Evolutionary conservation across 1,140 invertebrate genomes (phyloP).

Genomic region (Fopius arisanus): DNA sequence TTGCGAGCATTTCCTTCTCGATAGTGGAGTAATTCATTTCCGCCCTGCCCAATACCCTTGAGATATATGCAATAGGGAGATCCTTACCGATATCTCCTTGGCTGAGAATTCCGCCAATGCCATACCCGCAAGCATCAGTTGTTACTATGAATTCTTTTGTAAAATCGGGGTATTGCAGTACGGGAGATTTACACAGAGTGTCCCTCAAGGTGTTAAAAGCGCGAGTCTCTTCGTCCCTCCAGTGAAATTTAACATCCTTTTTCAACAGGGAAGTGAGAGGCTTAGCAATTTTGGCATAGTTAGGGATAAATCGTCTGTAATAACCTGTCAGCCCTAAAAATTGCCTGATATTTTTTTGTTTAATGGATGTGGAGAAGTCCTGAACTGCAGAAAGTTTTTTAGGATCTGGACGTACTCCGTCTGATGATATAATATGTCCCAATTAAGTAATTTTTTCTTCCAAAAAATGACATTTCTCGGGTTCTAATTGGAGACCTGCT

Average conservation of each 20-base stretch:
- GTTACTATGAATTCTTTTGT: constrained; percentile 44
- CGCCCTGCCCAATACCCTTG: not conserved
- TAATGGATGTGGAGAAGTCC: constrained; percentile 30
- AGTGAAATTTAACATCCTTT: not conserved
- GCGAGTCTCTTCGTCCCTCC: not conserved
- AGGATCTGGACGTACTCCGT: constrained; percentile 36
- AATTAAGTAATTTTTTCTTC: constrained; percentile 27
- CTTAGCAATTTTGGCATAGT: not conserved
- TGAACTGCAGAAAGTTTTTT: constrained; percentile 26
- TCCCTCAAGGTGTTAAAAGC: not conserved
- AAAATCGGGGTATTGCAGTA: constrained; percentile 18
- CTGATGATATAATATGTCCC: constrained; percentile 33
- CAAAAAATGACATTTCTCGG: not conserved
- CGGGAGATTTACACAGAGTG: not conserved
- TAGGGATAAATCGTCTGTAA: not conserved
- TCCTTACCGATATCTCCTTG: not conserved
- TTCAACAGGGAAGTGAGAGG: not conserved
- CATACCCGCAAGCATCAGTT: not conserved
- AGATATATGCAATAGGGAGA: not conserved
- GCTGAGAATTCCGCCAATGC: not conserved
- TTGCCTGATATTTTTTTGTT: not conserved
- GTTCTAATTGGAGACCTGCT: not conserved
- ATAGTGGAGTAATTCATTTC: not conserved
- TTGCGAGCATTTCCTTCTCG: not conserved
- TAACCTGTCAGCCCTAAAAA: not conserved